These are phyloP conservation scores for Antheraea assamensis DNA, from an alignment of 2,888 invertebrate genomes.

Conservation along the genomic window DNA sequence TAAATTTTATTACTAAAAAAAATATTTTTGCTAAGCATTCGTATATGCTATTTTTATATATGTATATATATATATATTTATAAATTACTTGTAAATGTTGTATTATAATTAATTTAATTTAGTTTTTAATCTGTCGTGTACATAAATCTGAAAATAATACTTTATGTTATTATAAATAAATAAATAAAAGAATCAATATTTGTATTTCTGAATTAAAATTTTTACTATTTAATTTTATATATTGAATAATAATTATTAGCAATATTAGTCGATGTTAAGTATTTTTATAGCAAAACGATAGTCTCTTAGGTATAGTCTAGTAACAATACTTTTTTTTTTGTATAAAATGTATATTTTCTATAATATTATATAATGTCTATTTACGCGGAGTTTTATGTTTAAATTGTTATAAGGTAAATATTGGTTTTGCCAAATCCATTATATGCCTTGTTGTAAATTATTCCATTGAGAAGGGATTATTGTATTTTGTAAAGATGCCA, in stretches of 20 bases:
- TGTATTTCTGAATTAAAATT: conserved; percentile 53
- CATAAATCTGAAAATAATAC: conserved; percentile 68
- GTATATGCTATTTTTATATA: conserved; percentile 22
- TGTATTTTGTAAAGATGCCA: conserved; percentile 79
- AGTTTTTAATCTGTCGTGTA: conserved; percentile 59
- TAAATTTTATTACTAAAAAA: conserved; percentile 2
- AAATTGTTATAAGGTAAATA: conserved; percentile 74
- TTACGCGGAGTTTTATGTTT: conserved; percentile 69
- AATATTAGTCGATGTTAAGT: conserved; percentile 67
- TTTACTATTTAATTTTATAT: conserved; percentile 30
- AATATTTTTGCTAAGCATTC: conserved; percentile 18
- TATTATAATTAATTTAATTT: conserved; percentile 65
- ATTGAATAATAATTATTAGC: conserved; percentile 49
- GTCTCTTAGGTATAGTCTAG: conserved; percentile 57
- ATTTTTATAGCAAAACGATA: conserved; percentile 68
- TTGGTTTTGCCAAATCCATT: conserved; percentile 78
- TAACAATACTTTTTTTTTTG: conserved; percentile 73
- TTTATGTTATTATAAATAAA: conserved; percentile 37
- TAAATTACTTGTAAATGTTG: conserved; percentile 65
- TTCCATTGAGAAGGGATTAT: conserved; percentile 76
- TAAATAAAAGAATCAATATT: conserved; percentile 68
- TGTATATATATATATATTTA: conserved; percentile 49
- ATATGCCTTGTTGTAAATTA: conserved; percentile 72
- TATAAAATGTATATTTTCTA: conserved; percentile 80
- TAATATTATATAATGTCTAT: conserved; percentile 71